Percentiles rank a stretch among this genome's conserved stretches.
phyloP scores from a whole-genome alignment of 2,797 vertebrate genomes.

The Scolopax rusticola region DNA sequence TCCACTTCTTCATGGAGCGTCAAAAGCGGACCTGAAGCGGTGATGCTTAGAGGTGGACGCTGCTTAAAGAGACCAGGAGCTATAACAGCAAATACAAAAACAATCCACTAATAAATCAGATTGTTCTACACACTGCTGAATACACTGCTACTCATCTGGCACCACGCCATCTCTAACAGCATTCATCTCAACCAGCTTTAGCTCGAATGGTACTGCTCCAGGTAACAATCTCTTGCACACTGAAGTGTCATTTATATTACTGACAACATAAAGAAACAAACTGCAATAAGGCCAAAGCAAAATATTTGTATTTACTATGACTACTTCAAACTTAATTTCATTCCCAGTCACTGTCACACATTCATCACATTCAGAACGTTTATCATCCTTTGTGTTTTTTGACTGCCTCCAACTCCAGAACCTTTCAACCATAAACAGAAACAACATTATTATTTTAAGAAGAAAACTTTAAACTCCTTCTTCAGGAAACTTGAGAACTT shows the following conservation, averaged over 20 bases:
- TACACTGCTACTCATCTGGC: not conserved
- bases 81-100: conserved; percentile 71
- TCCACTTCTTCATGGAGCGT: conserved; percentile 91
- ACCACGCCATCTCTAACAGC: not conserved
- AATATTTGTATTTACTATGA: not conserved
- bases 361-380: not conserved
- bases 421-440: not conserved
- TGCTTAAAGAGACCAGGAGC: conserved; percentile 88
- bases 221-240: not conserved
- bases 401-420: not conserved
- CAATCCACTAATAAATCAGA: conserved; percentile 40
- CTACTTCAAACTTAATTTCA: not conserved
- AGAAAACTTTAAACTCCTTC: not conserved
- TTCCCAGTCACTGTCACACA: not conserved
- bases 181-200: not conserved
- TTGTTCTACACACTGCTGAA: conserved; percentile 12
- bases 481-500: not conserved
- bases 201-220: accelerated
- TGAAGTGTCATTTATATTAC: not conserved
- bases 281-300: not conserved
- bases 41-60: conserved; percentile 77
- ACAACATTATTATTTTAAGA: not conserved
- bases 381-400: not conserved
- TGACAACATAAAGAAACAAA: not conserved
- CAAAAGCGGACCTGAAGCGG: conserved; percentile 82